phyloP scores from a whole-genome alignment of 2,113 vertebrate species.

The Xyliphius kryptos region DNA sequence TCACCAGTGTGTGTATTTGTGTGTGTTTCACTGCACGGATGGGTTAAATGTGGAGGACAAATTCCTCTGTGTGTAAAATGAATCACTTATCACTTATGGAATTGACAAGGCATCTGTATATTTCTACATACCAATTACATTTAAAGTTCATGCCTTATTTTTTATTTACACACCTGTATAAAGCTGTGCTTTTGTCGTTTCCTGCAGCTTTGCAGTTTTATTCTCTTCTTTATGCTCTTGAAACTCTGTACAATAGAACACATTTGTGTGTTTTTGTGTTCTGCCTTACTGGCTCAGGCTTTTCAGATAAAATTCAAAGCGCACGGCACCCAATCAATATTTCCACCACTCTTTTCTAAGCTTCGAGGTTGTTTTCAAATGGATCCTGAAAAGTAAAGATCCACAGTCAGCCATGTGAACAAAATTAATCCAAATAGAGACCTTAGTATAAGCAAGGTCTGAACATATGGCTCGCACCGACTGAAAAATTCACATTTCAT shows the following conservation, averaged over 20 bases:
- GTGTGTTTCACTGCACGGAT: no score
- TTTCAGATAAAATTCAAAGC: conserved; percentile 17
- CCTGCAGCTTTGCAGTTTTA: not conserved
- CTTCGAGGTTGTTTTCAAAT: conserved; percentile 6
- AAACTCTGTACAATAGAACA: not conserved
- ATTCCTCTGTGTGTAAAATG: no score
- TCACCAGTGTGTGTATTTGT: not conserved
- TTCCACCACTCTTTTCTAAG: not conserved
- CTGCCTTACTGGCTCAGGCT: not conserved
- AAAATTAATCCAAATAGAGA: conserved; percentile 11
- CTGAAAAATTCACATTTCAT: not conserved
- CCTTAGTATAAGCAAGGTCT: conserved; percentile 5
- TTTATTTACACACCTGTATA: not conserved
- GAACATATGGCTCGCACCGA: not conserved
- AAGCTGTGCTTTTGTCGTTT: not conserved
- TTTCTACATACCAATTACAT: no score
- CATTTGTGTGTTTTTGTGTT: conserved; percentile 2
- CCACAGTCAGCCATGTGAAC: conserved; percentile 17
- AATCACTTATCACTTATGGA: no score
- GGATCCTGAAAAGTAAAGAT: conserved; percentile 2
- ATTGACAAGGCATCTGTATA: no score
- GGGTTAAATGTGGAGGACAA: no score
- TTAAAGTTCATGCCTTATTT: not conserved
- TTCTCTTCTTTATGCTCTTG: conserved; percentile 1
- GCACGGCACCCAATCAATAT: conserved; percentile 9